Conservation (phyloP, 1,140 invertebrate genomes). For the Drosophila takahashii region DNA sequence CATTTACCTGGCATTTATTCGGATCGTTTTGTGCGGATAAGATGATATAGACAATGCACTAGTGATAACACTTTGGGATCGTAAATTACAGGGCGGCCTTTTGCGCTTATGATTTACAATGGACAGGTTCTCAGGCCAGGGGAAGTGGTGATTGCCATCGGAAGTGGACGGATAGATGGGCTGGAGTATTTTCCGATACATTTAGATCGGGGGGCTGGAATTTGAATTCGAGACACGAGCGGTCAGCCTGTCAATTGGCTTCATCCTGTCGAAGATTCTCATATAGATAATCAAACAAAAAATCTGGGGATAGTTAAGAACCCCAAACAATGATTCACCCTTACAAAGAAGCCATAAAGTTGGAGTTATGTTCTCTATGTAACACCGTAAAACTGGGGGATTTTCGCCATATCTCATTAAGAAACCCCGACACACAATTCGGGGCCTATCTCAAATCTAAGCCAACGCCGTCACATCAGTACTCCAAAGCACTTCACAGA, state of each 20-base stretch:
- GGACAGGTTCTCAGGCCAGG: conserved; percentile 15
- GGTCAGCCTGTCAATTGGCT: conserved; percentile 25
- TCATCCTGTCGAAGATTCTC: conserved; percentile 27
- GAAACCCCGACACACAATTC: conserved; percentile 37
- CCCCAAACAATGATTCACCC: not conserved
- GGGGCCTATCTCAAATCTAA: conserved; percentile 21
- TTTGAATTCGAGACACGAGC: conserved; percentile 23
- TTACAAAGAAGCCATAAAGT: not conserved
- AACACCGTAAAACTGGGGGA: conserved; percentile 14
- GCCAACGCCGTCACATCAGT: conserved; percentile 44
- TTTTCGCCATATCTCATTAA: conserved; percentile 44
- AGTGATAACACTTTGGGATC: conserved; percentile 32
- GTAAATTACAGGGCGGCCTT: conserved; percentile 28
- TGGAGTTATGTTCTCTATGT: conserved; percentile 1
- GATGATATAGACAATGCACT: conserved; percentile 36
- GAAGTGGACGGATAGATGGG: conserved; percentile 19
- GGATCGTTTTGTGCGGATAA: conserved; percentile 45
- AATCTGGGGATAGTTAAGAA: not conserved
- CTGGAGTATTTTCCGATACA: conserved; percentile 12
- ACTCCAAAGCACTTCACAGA: conserved; percentile 12
- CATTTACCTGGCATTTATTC: conserved; percentile 39
- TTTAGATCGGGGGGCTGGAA: conserved; percentile 16
- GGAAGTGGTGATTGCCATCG: conserved; percentile 34
- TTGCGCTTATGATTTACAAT: conserved; percentile 30
- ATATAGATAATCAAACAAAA: not conserved